Evolutionary conservation across 2,888 invertebrate species (phyloP), one percentile per base, ranked within the genome.

Genomic region (Clepsis dumicolana): DNA sequence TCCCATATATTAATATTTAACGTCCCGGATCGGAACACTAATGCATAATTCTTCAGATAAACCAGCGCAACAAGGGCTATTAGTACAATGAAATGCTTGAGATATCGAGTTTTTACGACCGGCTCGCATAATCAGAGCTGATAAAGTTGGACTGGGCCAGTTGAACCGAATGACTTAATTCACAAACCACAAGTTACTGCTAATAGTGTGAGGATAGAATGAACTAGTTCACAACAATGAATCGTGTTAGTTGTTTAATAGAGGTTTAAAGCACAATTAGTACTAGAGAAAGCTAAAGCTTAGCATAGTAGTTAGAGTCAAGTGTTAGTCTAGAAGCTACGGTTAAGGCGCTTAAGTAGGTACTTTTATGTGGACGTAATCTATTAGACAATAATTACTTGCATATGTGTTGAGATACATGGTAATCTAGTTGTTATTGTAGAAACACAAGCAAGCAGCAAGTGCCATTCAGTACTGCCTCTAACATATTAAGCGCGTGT

Each of bases 1-100:
- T 74, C 79, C 84, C 84, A 83, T 85, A 84, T 84, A 83, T 88
- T 86, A 86, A 89, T 88, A 89, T 87, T 87, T 86, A 86, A 88
- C 79, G 82, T 79, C 71, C 80, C 79, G 80, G 75, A 82, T 85
- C 81, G 83, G 80, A 80, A 74, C 79, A 75, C 79, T 80, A 80
- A 83, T 81, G 83, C 80, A 82, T 85, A 83, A 84, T 84, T 81
- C 82, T 82, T 77, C 70, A 77, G 82, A 85, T 85, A 83, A 80
- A 75, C 74, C 66, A 29, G 62, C 71, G 57, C 65, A 64, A 74
- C 73, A 73, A 69, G 71, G 70, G 73, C 75, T 72, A 68, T 74
- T 70, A 70, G 72, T 70, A 74, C 73, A 74, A 74, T 72, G 75
- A 71, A 75, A 73, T 73, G 71, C 64, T 54, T 60, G 18, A 27